Evolutionary conservation across 2,797 vertebrate genomes (phyloP).

Genomic region (Acridotheres tristis): DNA sequence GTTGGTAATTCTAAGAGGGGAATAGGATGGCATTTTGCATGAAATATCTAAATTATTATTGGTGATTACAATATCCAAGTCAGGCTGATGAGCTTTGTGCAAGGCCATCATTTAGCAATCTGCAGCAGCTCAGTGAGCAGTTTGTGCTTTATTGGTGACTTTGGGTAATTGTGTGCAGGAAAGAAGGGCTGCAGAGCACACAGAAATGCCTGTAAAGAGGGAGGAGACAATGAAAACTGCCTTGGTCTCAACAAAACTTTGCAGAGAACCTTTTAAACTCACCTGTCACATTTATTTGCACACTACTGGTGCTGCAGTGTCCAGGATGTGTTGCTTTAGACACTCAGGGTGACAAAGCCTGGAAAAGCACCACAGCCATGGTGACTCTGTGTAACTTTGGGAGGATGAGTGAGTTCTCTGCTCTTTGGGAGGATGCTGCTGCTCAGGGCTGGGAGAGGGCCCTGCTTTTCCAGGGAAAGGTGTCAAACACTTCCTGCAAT

Average conservation of each 20-base stretch:
- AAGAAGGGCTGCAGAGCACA: neutral
- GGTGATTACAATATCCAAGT: neutral
- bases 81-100: neutral
- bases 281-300: neutral
- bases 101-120: neutral
- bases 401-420: neutral
- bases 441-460: neutral
- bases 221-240: neutral
- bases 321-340: neutral
- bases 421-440: neutral
- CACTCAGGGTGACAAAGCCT: rapidly evolving
- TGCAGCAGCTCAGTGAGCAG: neutral
- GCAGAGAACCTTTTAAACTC: neutral
- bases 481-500: neutral
- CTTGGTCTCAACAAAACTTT: neutral
- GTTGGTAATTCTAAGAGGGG: neutral
- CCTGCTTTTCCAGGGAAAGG: neutral
- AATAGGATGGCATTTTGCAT: neutral
- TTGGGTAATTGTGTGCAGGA: neutral
- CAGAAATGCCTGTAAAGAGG: neutral
- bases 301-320: rapidly evolving
- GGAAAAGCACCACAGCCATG: rapidly evolving
- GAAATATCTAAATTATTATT: neutral
- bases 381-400: rapidly evolving
- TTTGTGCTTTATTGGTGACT: neutral